Evolutionary conservation across 2,888 invertebrate species (phyloP).

Genomic region (Druceiella hillmani): DNA sequence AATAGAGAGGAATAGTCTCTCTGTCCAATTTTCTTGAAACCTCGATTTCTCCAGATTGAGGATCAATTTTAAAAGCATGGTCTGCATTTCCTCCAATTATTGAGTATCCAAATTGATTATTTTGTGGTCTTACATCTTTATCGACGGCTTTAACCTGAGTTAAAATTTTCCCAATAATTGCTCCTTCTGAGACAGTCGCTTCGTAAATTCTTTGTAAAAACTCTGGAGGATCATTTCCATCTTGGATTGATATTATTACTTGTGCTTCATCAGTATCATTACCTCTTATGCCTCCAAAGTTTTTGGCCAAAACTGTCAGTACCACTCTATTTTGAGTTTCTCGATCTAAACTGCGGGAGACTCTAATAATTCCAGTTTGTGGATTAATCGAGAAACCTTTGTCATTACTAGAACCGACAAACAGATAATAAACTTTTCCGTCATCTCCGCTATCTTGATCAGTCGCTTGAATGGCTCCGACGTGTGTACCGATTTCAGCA

Average conservation of each 20-base stretch:
- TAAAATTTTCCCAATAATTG: conserved; percentile 65
- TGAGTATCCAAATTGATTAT: conserved; percentile 88
- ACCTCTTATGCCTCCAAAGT: conserved; percentile 87
- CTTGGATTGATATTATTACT: conserved; percentile 88
- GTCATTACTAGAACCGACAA: conserved; percentile 90
- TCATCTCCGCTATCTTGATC: conserved; percentile 87
- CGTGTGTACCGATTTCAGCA: conserved; percentile 76
- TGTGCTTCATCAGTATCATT: conserved; percentile 95
- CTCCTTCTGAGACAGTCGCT: conserved; percentile 76
- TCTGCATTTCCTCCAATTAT: conserved; percentile 79
- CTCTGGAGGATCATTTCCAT: conserved; percentile 94
- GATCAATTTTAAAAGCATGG: conserved; percentile 83
- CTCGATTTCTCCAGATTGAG: conserved; percentile 78
- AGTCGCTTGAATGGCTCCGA: conserved; percentile 82
- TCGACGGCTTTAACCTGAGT: conserved; percentile 80
- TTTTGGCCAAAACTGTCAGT: conserved; percentile 90
- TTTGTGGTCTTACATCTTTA: conserved; percentile 85
- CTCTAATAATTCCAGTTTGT: conserved; percentile 77
- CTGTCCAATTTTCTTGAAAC: conserved; percentile 72
- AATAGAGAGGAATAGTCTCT: conserved; percentile 70
- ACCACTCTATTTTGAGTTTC: conserved; percentile 88
- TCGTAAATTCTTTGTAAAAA: conserved; percentile 77
- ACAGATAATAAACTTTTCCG: conserved; percentile 84
- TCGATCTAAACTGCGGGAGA: conserved; percentile 75
- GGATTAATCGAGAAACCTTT: conserved; percentile 83